Base-by-base conservation (phyloP, 2,888 invertebrate species). In the Mactromeris polynyma region DNA sequence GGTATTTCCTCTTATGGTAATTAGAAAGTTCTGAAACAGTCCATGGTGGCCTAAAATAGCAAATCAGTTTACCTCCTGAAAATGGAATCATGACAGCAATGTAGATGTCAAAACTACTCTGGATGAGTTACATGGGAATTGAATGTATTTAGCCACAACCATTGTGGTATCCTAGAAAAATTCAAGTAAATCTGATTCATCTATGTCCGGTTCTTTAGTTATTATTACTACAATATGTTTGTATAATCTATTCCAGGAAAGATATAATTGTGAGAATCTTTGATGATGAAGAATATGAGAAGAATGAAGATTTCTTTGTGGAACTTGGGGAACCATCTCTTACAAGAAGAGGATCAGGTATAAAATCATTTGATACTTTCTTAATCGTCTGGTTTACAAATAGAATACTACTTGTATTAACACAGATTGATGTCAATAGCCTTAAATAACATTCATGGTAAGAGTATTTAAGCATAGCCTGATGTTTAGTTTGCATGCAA, bases 231-330 rank as follows among this genome's bases (percentile, higher is more conserved):
- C 58, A 64, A 9, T 64, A 26, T 64, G 58, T 64, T 6, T 64
- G 21, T 73, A 17, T 73, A 58, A 19, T 84, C 26, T 87, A 92
- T 87, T 98, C 38, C 98, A 99, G 99, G 96, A 98, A 99, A 97
- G 97, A 97, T 95, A 98, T 99, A 96, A 97, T 98, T 82, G 97
- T 99, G 92, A 98, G 98, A 95, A 98, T 99, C 92, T 98, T 98
- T 93, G 99, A 99, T 97, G 99, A 99, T 96, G 99, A 99, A 97
- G 99, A 99, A 96, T 99, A 99, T 97, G 99, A 99, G 97, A 99
- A 99, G 97, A 98, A 99, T 96, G 98, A 99, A 51, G 97, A 98
- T 36, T 99, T 99, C 97, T 98, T 98, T 97, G 98, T 99, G 21
- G 98, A 99, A 96, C 97, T 99, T 40, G 98, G 98, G 14, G 98